Percentiles rank a stretch among this genome's conserved stretches.
Conservation (phyloP, 2,888 invertebrate genomes). For the Lacanobia oleracea region DNA sequence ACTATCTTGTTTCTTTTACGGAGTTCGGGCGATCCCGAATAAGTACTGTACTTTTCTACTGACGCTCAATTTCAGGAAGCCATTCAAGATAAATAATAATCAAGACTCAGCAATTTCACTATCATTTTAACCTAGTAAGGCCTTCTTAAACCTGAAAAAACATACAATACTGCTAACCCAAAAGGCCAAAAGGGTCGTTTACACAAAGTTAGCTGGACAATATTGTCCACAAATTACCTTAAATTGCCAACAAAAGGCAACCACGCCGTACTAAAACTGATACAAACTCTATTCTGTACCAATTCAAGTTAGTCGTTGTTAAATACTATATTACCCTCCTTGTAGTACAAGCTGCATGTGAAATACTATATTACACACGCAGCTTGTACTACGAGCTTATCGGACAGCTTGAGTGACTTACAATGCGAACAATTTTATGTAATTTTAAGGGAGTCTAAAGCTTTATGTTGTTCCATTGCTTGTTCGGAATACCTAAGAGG, state of each 20-base stretch:
- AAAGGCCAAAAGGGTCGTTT: too few species aligned
- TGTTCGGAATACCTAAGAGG: neutral
- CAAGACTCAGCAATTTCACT: too few species aligned
- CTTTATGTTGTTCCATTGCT: neutral
- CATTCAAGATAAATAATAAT: neutral
- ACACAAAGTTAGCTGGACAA: neutral
- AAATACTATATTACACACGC: conserved; percentile 18
- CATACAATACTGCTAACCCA: too few species aligned
- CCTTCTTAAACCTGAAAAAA: neutral
- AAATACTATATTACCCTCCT: conserved; percentile 16
- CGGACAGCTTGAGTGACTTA: conserved; percentile 46
- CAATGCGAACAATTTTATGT: conserved; percentile 20
- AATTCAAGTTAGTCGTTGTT: conserved; percentile 35
- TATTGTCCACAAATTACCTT: too few species aligned
- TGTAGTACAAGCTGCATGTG: too few species aligned
- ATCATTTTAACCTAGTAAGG: too few species aligned
- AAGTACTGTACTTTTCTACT: too few species aligned
- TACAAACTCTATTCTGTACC: conserved; percentile 29
- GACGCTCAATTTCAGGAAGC: neutral
- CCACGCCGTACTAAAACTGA: neutral
- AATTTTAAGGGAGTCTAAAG: conserved; percentile 6
- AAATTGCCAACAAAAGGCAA: too few species aligned
- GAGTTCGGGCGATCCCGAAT: too few species aligned
- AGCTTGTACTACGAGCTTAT: conserved; percentile 24
- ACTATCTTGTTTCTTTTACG: too few species aligned